Conservation (phyloP, 2,888 invertebrate species). For the Idaea biselata region DNA sequence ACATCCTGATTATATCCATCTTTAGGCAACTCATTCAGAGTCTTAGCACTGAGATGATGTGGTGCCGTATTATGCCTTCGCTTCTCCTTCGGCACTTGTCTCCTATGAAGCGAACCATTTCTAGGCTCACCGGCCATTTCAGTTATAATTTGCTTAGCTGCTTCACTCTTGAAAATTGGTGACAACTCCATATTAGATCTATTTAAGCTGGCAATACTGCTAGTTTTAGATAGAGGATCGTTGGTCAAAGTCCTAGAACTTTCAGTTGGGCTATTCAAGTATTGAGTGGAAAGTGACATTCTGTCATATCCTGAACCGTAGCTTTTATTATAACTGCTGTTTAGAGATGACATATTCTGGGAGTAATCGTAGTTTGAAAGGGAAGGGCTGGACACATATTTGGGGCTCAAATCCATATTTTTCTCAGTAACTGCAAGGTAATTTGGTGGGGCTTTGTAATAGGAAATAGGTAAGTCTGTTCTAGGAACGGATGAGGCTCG, state of each 20-base stretch:
- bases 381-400: conserved; percentile 73
- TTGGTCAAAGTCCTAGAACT: conserved; percentile 72
- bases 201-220: conserved; percentile 69
- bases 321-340: conserved; percentile 66
- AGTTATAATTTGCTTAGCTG: conserved; percentile 91
- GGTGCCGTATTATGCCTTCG: conserved; percentile 93
- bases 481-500: conserved; percentile 80
- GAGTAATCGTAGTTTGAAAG: conserved; percentile 73
- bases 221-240: conserved; percentile 71
- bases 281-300: conserved; percentile 68
- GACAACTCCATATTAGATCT: conserved; percentile 82
- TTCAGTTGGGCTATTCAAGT: conserved; percentile 71
- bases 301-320: conserved; percentile 67
- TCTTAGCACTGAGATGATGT: conserved; percentile 84
- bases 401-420: conserved; percentile 69
- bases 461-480: conserved; percentile 38
- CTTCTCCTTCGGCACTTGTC: conserved; percentile 90
- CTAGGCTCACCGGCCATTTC: conserved; percentile 84
- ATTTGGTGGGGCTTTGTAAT: conserved; percentile 57
- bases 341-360: conserved; percentile 65
- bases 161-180: conserved; percentile 92
- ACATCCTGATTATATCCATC: conserved; percentile 71
- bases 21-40: conserved; percentile 79
- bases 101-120: conserved; percentile 80
- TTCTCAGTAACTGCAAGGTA: conserved; percentile 57